phyloP scores from a whole-genome alignment of 2,888 invertebrate genomes.

The Scaptodrosophila latifasciaeformis region DNA sequence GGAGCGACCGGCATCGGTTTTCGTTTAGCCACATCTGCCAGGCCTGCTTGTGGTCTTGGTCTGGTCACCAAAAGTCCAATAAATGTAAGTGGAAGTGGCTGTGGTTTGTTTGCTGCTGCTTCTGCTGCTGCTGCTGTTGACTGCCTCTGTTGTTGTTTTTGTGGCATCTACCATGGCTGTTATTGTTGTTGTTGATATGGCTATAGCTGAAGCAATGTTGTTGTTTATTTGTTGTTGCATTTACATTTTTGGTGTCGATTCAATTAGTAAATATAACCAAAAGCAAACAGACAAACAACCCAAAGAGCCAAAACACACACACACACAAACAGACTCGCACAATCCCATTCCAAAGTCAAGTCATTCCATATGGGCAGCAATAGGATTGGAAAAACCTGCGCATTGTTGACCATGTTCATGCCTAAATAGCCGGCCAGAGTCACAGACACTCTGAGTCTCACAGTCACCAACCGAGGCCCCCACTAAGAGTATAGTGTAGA shows the following conservation, averaged over 20 bases:
- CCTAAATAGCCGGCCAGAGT: conserved; percentile 47
- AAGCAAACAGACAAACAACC: conserved; percentile 62
- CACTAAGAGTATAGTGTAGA: no score
- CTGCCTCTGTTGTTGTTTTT: conserved; percentile 6
- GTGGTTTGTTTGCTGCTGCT: conserved; percentile 15
- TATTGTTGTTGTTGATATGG: conserved; percentile 37
- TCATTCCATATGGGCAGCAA: conserved; percentile 37
- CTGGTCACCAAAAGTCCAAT: background rate
- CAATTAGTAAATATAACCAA: conserved; percentile 74
- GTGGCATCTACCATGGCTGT: conserved; percentile 13
- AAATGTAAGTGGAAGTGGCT: conserved; percentile 48
- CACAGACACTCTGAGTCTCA: conserved; percentile 9
- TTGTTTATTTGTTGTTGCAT: conserved; percentile 66
- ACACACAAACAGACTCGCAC: conserved; percentile 10
- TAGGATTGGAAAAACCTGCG: conserved; percentile 62
- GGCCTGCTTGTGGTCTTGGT: conserved; percentile 18
- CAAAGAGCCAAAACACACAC: conserved; percentile 20
- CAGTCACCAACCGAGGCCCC: no score
- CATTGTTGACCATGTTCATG: conserved; percentile 60
- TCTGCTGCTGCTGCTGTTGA: conserved; percentile 13
- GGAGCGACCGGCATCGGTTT: conserved; percentile 19
- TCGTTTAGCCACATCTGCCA: conserved; percentile 37
- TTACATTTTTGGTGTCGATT: conserved; percentile 74
- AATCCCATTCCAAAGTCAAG: background rate
- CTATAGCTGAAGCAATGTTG: no score